phyloP scores from a whole-genome alignment of 92 coral and sea anemone species.

The Bergia sp. region DNA sequence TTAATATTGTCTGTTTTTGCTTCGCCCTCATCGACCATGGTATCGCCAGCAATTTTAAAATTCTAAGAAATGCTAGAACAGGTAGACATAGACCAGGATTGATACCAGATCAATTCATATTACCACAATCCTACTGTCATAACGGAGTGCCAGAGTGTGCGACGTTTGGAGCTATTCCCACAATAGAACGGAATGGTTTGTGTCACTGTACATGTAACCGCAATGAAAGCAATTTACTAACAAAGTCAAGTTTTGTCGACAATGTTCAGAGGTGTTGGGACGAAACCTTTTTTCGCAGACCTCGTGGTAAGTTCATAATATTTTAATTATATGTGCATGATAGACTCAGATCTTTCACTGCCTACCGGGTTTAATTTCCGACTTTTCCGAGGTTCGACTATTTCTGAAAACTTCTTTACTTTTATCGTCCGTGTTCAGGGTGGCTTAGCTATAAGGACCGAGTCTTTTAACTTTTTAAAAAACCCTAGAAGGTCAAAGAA shows the following conservation, averaged over 20 bases:
- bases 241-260: not conserved
- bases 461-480: too few species aligned
- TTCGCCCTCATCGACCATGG: not conserved
- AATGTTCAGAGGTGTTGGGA: not conserved
- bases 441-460: too few species aligned
- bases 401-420: too few species aligned
- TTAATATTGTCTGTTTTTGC: not conserved
- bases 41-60: not conserved
- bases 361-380: too few species aligned
- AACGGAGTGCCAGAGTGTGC: slow-evolving; percentile 14
- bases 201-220: not conserved
- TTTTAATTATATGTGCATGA: too few species aligned
- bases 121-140: not conserved
- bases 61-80: not conserved
- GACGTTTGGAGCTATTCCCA: not conserved
- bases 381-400: too few species aligned
- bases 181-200: not conserved
- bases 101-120: not conserved
- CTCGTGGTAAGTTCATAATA: not conserved
- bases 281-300: not conserved
- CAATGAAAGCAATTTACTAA: not conserved
- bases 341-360: too few species aligned
- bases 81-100: not conserved
- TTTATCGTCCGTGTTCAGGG: too few species aligned
- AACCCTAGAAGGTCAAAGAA: too few species aligned